phyloP scores from a whole-genome alignment of 2,888 invertebrate species.

The Lepidocyrtoides sp. region DNA sequence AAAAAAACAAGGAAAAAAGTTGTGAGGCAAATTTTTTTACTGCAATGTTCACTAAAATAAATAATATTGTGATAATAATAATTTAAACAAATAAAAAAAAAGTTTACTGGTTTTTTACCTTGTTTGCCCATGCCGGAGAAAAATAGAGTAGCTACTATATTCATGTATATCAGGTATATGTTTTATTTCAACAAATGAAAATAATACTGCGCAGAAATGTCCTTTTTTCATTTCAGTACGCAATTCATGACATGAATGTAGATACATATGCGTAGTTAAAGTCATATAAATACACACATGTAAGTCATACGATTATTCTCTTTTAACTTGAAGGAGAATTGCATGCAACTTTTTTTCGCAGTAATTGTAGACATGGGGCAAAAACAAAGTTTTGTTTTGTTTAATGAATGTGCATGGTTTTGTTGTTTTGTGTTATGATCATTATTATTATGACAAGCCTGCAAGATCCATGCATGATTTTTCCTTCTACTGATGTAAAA shows the following conservation, averaged over 20 bases:
- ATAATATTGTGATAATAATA: conserved; percentile 21
- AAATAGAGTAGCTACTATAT: not conserved
- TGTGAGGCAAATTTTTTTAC: conserved; percentile 36
- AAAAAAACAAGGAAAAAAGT: conserved; percentile 50
- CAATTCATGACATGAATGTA: too few species aligned
- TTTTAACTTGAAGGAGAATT: not conserved
- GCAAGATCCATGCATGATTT: conserved; percentile 20
- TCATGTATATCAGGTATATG: too few species aligned
- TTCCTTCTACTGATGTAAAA: conserved; percentile 21
- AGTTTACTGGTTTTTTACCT: not conserved
- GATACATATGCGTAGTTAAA: too few species aligned
- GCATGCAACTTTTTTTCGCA: conserved; percentile 34
- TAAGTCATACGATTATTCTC: not conserved
- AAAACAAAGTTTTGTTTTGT: conserved; percentile 21
- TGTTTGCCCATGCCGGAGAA: not conserved
- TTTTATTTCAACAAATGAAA: too few species aligned
- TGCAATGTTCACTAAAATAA: not conserved
- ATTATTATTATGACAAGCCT: conserved; percentile 43
- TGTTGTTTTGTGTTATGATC: conserved; percentile 41
- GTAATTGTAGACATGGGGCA: conserved; percentile 29
- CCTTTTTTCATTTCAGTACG: not conserved
- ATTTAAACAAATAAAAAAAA: conserved; percentile 26
- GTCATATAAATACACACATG: not conserved
- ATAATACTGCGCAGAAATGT: not conserved
- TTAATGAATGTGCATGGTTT: conserved; percentile 66